Evolutionary conservation across 2,113 vertebrate species (phyloP), one percentile per base, ranked within the genome.

Genomic region (Pipa parva): DNA sequence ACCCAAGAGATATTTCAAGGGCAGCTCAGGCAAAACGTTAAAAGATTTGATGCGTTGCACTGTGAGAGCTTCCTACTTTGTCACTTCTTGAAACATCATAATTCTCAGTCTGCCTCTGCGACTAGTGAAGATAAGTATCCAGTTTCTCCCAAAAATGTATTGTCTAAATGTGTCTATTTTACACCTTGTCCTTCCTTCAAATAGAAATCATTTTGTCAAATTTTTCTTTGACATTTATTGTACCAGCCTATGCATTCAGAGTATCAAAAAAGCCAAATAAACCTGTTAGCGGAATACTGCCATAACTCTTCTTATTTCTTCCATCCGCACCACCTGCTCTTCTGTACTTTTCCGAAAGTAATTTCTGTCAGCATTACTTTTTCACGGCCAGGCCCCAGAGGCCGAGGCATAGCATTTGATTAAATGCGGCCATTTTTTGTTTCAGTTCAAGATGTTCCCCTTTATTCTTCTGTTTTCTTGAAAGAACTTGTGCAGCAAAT

Each of bases 221-320:
- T 55, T 54, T 55, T 11, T 28, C 31, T 54, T 42, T 64, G 62
- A 55, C 50, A 42, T 64, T 64, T 63, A 28, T 51, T 54, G 51
- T 28, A 27, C 17, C 33, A 8, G 24, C 26, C 49, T 55, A 21
- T 55, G 33, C 62, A 42, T 3, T 15, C 39, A 42, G 39, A n/a
- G 39, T n/a, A 54, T 27, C 50, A 63, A 42, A 28, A 36, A 27
- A 63, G 22, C 49, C 2, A 20, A 39, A 52, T 52, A 13, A 52
- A 54, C 33, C 37, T 52, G 62, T 54, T 50, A 39, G 62, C 20
- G 27, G 15, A 55, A 54, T 64, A 4, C 62, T 37, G 28, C 29
- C 52, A n/a, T 52, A 52, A 21, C 17, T 63, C 60, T 26, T n/a
- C n/a, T n/a, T n/a, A n/a, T n/a, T n/a, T n/a, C n/a, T 21, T 54